Evolutionary conservation across 2,797 vertebrate genomes (phyloP).

Genomic region (Lemur catta): DNA sequence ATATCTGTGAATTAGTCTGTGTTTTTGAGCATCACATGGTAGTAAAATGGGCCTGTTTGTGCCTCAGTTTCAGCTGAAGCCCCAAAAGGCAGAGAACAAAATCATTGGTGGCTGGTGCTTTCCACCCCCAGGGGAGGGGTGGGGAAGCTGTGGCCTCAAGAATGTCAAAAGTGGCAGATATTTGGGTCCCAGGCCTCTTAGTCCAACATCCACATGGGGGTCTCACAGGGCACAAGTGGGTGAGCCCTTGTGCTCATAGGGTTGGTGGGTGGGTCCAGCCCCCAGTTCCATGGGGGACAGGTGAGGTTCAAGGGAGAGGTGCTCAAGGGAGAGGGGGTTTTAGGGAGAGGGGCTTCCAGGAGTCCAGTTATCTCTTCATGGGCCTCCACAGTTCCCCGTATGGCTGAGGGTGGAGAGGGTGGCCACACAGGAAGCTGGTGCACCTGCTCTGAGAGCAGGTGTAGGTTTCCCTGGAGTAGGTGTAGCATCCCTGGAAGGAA

Average conservation of each 20-base stretch:
- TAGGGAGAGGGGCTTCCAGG: background rate
- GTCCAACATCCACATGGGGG: rapidly evolving
- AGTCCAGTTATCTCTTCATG: rapidly evolving
- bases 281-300: background rate
- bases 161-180: background rate
- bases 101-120: background rate
- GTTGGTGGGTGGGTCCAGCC: background rate
- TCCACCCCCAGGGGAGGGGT: background rate
- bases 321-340: too few relatives aligned
- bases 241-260: background rate
- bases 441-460: background rate
- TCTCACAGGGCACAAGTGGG: background rate
- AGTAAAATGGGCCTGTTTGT: background rate
- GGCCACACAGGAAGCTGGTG: rapidly evolving
- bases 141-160: background rate
- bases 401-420: too few relatives aligned
- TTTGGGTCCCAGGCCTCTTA: background rate
- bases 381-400: background rate
- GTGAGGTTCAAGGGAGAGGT: too few relatives aligned
- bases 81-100: background rate
- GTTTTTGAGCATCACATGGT: background rate
- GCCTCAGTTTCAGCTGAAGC: background rate
- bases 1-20: background rate
- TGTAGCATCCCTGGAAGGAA: background rate
- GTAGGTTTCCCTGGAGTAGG: background rate